phyloP scores from a whole-genome alignment of 2,888 invertebrate genomes.

The Erebia ligea region DNA sequence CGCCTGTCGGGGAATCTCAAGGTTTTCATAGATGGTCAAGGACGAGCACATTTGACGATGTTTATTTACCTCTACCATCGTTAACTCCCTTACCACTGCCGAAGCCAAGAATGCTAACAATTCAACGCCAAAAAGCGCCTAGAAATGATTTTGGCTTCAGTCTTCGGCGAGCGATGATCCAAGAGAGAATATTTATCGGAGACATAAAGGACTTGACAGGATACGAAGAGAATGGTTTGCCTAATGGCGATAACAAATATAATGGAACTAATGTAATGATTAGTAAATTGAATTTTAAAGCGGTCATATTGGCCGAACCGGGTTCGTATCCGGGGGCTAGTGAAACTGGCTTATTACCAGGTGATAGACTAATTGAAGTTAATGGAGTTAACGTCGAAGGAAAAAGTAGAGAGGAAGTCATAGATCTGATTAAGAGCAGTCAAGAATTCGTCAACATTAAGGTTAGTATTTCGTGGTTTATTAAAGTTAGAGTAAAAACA shows the following conservation, averaged over 20 bases:
- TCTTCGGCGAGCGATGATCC: constrained; percentile 92
- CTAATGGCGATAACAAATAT: constrained; percentile 70
- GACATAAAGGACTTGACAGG: constrained; percentile 62
- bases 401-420: constrained; percentile 94
- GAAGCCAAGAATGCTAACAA: constrained; percentile 88
- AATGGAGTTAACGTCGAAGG: constrained; percentile 94
- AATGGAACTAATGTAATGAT: constrained; percentile 60
- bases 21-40: constrained; percentile 92
- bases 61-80: constrained; percentile 88
- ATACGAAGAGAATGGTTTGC: constrained; percentile 60
- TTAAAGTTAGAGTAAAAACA: not conserved
- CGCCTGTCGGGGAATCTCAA: constrained; percentile 93
- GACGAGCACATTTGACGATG: constrained; percentile 89
- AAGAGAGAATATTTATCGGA: constrained; percentile 84
- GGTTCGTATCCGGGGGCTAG: constrained; percentile 90
- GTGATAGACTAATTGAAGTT: constrained; percentile 96
- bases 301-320: constrained; percentile 96
- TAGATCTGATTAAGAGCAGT: constrained; percentile 95
- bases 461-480: constrained; percentile 78
- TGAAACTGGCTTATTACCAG: constrained; percentile 95
- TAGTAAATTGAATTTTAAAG: constrained; percentile 83
- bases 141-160: constrained; percentile 97
- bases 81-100: constrained; percentile 87
- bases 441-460: constrained; percentile 92
- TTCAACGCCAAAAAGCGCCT: constrained; percentile 91